Percentiles rank a stretch among this genome's conserved stretches.
phyloP scores from a whole-genome alignment of 1,140 invertebrate genomes.

The Pseudoatta argentina region DNA sequence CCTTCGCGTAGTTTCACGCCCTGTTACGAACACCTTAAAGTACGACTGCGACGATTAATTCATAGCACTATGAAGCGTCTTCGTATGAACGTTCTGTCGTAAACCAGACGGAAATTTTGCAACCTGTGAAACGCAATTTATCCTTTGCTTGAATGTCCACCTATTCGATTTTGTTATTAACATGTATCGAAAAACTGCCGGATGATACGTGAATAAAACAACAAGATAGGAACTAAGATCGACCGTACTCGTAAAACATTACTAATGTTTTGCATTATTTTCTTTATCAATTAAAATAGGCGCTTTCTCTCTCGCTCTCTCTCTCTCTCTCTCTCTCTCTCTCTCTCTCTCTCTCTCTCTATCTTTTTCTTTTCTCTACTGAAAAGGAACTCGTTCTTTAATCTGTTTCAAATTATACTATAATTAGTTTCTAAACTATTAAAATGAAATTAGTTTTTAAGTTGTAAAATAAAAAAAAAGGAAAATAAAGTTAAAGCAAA shows the following conservation, averaged over 20 bases:
- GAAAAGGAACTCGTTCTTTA: background rate
- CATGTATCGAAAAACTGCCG: conserved; percentile 6
- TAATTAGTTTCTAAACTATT: background rate
- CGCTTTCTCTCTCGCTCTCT: background rate
- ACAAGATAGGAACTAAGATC: background rate
- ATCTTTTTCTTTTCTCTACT: background rate
- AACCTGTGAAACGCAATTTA: conserved; percentile 3
- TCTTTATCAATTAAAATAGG: background rate
- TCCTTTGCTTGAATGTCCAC: background rate
- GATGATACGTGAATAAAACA: background rate
- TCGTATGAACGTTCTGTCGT: conserved; percentile 38
- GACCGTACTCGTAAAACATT: background rate
- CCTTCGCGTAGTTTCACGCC: conserved; percentile 63
- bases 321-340: background rate
- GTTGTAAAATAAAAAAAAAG: background rate
- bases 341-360: background rate
- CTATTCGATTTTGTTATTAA: conserved; percentile 8
- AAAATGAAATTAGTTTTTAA: background rate
- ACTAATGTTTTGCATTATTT: background rate
- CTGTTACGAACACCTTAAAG: conserved; percentile 34
- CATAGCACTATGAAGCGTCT: background rate
- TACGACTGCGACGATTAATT: conserved; percentile 51
- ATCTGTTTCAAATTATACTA: background rate
- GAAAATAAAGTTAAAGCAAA: background rate
- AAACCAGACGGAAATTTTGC: conserved; percentile 44